Base-by-base conservation (phyloP, 2,113 vertebrate genomes). In the Xiphorhynchus elegans region DNA sequence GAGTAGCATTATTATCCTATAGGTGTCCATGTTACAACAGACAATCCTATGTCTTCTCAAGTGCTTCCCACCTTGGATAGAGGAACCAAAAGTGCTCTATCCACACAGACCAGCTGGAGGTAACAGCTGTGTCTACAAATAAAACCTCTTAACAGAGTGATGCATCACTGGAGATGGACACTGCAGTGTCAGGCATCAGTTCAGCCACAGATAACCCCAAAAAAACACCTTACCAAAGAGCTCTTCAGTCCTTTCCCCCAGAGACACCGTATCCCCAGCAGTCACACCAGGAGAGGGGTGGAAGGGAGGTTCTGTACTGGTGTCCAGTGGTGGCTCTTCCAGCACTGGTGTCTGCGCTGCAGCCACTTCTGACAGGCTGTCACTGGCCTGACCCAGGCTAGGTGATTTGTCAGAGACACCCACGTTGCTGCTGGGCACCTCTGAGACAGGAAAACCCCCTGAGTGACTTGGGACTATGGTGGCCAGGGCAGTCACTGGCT, bases 391-490 rank as follows among this genome's bases (percentile, higher is more conserved):
- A 26, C 3, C 49, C 72, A 12, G 70, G 44, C 37, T 7, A 12
- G 59, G 17, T 21, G 58, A 31, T 9, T 35, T 63, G 26, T 35
- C 60, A 62, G 76, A 29, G 31, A 35, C 6, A 37, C 21, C 49
- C 19, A 3, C 3, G 0, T 31, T 74, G 50, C 68, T 70, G 55
- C 81, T 90, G 52, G 80, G 26, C 37, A 18, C 5, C 40, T 81
- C 70, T 28, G 60, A 70, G 77, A 44, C 28, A 21, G 29, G 49
- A 12, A 26, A 42, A 17, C 9, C 29, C 1, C 4, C 28, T 49
- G 84, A 44, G n/a, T 0, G 8, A 39, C 9, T 0, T 1, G 19
- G 20, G 8, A 20, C 68, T 26, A 0, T 0, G 0, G 68, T 87
- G 50, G 29, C 10, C 20, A 49, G 31, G 37, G 67, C 40, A 72